Base-by-base conservation (phyloP, 53 echinoderm and acorn worm species). In the Astropecten irregularis region DNA sequence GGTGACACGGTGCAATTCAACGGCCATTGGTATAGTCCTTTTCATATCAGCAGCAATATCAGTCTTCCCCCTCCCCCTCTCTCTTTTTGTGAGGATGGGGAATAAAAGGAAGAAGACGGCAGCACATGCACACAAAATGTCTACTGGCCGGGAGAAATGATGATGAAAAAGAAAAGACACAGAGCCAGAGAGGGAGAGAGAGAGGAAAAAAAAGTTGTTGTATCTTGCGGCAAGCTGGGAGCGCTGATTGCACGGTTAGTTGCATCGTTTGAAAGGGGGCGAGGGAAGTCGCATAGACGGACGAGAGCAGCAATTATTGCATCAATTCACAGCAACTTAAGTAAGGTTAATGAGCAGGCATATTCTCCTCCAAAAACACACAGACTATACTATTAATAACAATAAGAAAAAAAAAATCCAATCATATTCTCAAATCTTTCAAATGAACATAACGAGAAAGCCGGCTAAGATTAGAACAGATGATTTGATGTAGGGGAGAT, bases 211-310 rank as follows among this genome's bases (percentile, higher is more conserved):
- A 37, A 68, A 26, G 2, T 40, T 8, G 46, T 1, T 20, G 46
- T 68, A 42, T 68, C 68, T 46, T 15, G 46, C 42, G 68, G 68
- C 68, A 23, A 68, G 40, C 21, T 46, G 22, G 3, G 42, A 4
- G 26, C 4, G 23, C 11, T 8, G 68, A 68, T 68, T 44, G 68
- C 28, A 46, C 46, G 68, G 44, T 68, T 46, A 68, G 68, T 68
- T 68, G 68, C 2, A 20, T 44, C 68, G 46, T 19, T 11, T 68
- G 68, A 68, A 68, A 21, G 68, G 66, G 15, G 66, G 68, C 54
- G 46, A 68, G 23, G 66, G 40, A 66, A 66, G 40, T 37, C 39
- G 40, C n/a, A 9, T 14, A 66, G 66, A 66, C 38, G 37, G 40
- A n/a, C n/a, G n/a, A n/a, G 66, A 66, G 20, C 38, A 19, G 3